phyloP scores from a whole-genome alignment of 2,113 vertebrate genomes.

The Echinops telfairi region DNA sequence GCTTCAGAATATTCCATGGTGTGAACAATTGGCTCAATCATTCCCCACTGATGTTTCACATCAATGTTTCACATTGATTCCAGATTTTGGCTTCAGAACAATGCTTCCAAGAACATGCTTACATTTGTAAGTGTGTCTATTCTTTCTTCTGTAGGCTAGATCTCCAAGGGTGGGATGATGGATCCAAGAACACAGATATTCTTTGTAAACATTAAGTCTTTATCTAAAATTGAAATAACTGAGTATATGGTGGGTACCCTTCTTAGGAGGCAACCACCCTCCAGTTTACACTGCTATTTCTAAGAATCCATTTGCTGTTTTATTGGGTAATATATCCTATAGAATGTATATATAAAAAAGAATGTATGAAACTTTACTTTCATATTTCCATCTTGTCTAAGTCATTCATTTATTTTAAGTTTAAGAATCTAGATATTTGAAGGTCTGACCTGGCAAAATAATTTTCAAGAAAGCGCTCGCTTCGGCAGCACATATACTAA shows the following conservation, averaged over 20 bases:
- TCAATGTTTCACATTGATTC: background rate
- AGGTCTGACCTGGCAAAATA: background rate
- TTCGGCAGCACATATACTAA: too few species aligned
- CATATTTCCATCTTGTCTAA: conserved; percentile 26
- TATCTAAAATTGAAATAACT: conserved; percentile 6
- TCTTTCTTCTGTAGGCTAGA: conserved; percentile 36
- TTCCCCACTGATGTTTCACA: background rate
- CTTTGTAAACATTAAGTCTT: background rate
- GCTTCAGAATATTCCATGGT: background rate
- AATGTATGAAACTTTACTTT: background rate
- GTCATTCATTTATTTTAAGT: background rate
- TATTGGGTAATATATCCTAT: background rate
- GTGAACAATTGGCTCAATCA: background rate
- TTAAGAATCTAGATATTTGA: background rate
- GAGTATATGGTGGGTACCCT: background rate
- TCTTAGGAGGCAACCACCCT: background rate
- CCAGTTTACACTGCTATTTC: background rate
- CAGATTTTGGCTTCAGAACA: conserved; percentile 3
- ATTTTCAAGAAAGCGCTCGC: too few species aligned
- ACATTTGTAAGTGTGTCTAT: background rate
- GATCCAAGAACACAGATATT: conserved; percentile 8
- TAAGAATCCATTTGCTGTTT: background rate
- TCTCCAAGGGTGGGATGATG: background rate
- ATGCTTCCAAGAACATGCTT: conserved; percentile 5
- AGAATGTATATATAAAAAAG: background rate